phyloP scores from a whole-genome alignment of 2,797 vertebrate species.

The Spea hammondii region DNA sequence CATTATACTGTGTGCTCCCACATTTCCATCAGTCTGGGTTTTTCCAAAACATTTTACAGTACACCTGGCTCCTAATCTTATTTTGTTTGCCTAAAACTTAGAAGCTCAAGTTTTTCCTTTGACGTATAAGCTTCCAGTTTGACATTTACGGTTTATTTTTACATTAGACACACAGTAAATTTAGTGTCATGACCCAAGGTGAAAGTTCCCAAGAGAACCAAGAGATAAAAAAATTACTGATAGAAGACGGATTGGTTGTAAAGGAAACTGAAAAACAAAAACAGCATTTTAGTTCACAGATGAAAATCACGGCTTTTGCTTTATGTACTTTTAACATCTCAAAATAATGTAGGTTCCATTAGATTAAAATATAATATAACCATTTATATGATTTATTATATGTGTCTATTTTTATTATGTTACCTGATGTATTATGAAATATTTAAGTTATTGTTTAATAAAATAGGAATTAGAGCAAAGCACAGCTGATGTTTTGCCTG shows the following conservation, averaged over 20 bases:
- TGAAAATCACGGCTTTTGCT: too few species aligned
- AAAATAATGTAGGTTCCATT: background rate
- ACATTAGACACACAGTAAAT: background rate
- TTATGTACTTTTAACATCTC: background rate
- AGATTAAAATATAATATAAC: background rate
- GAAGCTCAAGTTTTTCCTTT: background rate
- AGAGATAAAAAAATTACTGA: too few species aligned
- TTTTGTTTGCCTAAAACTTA: too few species aligned
- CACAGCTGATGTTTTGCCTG: background rate
- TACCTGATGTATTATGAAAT: background rate
- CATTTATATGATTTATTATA: background rate
- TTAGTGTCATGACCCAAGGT: background rate
- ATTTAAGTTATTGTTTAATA: background rate
- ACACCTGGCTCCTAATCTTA: too few species aligned
- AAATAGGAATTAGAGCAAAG: background rate
- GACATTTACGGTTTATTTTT: background rate
- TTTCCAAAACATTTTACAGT: too few species aligned
- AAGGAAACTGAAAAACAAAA: too few species aligned
- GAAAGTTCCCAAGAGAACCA: background rate
- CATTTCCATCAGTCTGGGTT: too few species aligned
- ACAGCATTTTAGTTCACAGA: background rate
- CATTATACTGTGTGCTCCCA: too few species aligned
- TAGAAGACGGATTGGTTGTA: too few species aligned
- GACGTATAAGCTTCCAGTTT: background rate
- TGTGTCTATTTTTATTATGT: slow-evolving; percentile 1